A percentile compares a stretch with the other conserved stretches of the same genome.
These are phyloP conservation scores for Danio albolineatus DNA, from an alignment of 2,797 vertebrate genomes.

Conservation along the genomic window DNA sequence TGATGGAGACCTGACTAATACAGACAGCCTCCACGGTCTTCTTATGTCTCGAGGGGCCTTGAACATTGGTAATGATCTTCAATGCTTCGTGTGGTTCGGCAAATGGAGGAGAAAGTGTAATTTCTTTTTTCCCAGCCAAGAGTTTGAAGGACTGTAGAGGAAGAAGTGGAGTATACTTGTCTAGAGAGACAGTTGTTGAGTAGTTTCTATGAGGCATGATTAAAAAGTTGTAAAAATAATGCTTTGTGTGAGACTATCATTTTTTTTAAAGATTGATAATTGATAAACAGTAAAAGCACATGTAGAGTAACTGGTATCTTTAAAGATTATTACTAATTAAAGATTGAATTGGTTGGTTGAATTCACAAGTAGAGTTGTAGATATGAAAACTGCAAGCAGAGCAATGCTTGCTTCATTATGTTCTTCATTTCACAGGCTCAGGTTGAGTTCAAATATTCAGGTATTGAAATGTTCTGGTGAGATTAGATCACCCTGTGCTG, in stretches of 20 bases:
- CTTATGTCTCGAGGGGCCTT: neutral
- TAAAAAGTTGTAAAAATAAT: neutral
- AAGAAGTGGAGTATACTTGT: neutral
- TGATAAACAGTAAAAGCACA: no score
- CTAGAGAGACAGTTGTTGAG: neutral
- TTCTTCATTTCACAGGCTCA: no score
- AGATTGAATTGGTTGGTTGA: no score
- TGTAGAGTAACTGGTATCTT: no score
- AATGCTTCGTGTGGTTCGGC: neutral
- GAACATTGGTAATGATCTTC: neutral
- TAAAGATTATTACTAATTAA: no score
- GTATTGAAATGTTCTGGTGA: no score
- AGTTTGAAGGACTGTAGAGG: neutral
- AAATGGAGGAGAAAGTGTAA: neutral
- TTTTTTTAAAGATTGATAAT: no score
- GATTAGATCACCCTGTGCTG: no score
- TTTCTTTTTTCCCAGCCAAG: neutral
- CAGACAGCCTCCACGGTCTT: neutral
- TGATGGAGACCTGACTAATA: conserved; percentile 26
- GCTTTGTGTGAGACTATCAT: neutral
- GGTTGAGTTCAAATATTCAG: no score
- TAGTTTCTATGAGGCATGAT: neutral
- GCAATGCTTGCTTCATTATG: no score
- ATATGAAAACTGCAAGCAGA: no score
- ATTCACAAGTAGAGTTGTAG: no score